These are phyloP conservation scores for Pammene fasciana DNA, from an alignment of 2,888 invertebrate species.

Conservation along the genomic window DNA sequence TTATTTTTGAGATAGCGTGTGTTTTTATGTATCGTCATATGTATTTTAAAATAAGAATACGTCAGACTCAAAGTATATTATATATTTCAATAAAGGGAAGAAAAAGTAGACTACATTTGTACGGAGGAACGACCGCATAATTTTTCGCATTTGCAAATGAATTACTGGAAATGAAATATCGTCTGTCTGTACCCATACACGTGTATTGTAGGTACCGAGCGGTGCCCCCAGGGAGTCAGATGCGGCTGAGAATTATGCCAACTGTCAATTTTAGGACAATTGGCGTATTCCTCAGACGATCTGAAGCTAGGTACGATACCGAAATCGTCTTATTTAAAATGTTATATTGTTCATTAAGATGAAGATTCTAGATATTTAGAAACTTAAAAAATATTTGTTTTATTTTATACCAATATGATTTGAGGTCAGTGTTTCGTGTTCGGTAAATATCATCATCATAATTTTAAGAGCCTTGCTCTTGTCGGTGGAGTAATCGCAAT, in stretches of 20 bases:
- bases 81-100: no score
- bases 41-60: no score
- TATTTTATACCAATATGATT: not conserved
- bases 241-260: slow-evolving; percentile 2
- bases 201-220: not conserved
- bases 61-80: no score
- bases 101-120: no score
- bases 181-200: not conserved
- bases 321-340: not conserved
- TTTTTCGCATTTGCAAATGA: not conserved
- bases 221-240: slow-evolving; percentile 2
- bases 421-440: not conserved
- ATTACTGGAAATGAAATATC: not conserved
- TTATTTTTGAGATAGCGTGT: no score
- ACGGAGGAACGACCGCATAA: no score
- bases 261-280: slow-evolving; percentile 18
- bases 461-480: no score
- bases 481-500: no score
- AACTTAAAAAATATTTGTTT: no score
- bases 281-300: slow-evolving; percentile 7
- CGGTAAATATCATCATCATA: no score
- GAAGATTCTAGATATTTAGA: no score
- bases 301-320: not conserved
- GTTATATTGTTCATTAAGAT: not conserved
- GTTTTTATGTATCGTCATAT: no score